These are phyloP conservation scores for Synanthedon andrenaeformis DNA, from an alignment of 2,888 invertebrate genomes.

Conservation along the genomic window DNA sequence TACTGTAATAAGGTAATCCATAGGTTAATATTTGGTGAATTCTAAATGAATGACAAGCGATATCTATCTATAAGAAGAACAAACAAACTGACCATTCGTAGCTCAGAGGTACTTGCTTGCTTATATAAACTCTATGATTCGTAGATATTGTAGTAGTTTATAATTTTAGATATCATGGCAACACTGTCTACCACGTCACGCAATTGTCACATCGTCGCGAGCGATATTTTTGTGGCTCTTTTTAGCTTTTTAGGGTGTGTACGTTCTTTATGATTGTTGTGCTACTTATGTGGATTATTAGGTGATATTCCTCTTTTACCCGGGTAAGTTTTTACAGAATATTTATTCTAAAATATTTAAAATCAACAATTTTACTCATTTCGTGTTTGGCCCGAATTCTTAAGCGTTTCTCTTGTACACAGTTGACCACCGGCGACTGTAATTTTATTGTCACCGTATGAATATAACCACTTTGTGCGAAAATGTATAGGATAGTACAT, in stretches of 20 bases:
- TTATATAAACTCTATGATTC: too few species aligned
- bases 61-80: too few species aligned
- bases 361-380: constrained; percentile 7
- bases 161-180: constrained; percentile 17
- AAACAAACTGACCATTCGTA: too few species aligned
- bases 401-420: constrained; percentile 25
- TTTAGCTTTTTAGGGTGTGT: constrained; percentile 65
- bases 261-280: constrained; percentile 69
- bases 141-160: too few species aligned
- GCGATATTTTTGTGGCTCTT: constrained; percentile 67
- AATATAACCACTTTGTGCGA: constrained; percentile 29
- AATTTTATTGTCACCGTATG: constrained; percentile 35
- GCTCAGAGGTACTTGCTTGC: too few species aligned
- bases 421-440: constrained; percentile 46
- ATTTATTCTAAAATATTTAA: neutral
- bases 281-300: constrained; percentile 70
- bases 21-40: too few species aligned
- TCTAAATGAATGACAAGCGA: too few species aligned
- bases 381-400: constrained; percentile 14
- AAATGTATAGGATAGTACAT: constrained; percentile 20
- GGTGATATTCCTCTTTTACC: constrained; percentile 64
- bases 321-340: constrained; percentile 39
- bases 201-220: constrained; percentile 48
- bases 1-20: too few species aligned
- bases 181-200: constrained; percentile 66